phyloP scores from a whole-genome alignment of 1,140 invertebrate species.

The Solenopsis fugax region DNA sequence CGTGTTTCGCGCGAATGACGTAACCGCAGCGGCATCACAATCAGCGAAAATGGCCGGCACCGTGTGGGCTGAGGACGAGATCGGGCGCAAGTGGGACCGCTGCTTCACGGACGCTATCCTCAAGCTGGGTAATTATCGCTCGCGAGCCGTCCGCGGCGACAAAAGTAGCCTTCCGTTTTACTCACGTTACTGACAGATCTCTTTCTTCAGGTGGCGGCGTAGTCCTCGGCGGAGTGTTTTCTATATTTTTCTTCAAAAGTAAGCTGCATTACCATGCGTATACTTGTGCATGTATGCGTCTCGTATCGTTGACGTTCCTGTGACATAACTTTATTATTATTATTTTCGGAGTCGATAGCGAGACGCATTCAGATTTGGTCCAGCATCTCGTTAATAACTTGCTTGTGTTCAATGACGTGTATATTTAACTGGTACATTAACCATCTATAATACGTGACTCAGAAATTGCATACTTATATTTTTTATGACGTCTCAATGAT shows the following conservation, averaged over 20 bases:
- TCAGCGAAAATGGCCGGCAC: conserved; percentile 81
- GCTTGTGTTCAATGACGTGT: not conserved
- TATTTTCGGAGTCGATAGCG: not conserved
- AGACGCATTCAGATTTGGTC: not conserved
- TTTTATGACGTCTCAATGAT: not conserved
- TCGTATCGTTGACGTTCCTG: not conserved
- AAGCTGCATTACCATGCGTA: conserved; percentile 69
- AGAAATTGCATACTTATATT: not conserved
- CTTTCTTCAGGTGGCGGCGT: conserved; percentile 89
- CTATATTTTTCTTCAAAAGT: conserved; percentile 89
- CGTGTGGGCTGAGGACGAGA: conserved; percentile 84
- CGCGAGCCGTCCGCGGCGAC: too few relatives aligned
- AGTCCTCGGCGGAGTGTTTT: conserved; percentile 89
- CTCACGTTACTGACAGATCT: conserved; percentile 7
- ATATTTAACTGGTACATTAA: not conserved
- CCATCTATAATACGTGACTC: not conserved
- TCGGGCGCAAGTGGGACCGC: conserved; percentile 87
- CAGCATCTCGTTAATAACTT: not conserved
- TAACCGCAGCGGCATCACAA: conserved; percentile 60
- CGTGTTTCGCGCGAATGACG: conserved; percentile 53
- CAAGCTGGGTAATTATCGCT: conserved; percentile 84
- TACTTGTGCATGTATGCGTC: not conserved
- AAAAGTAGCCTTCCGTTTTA: too few relatives aligned
- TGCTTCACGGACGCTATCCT: conserved; percentile 86
- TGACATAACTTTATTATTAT: conserved; percentile 23